Evolutionary conservation across 2,888 invertebrate genomes (phyloP).

Genomic region (Melieria crassipennis): DNA sequence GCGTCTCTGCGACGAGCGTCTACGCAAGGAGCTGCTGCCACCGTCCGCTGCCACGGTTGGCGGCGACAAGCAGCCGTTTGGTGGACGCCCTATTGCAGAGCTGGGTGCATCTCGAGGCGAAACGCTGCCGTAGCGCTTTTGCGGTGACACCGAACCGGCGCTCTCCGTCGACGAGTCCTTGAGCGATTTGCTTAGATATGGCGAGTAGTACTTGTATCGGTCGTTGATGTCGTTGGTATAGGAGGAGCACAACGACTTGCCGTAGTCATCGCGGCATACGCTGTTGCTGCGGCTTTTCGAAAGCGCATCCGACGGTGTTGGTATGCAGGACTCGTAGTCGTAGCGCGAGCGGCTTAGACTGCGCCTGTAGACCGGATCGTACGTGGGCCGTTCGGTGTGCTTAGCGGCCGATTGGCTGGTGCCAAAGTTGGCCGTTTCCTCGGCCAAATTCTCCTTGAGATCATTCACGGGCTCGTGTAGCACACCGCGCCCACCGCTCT

Average conservation of each 20-base stretch:
- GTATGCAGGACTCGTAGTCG: constrained; percentile 45
- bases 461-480: constrained; percentile 52
- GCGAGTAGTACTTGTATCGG: constrained; percentile 64
- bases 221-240: constrained; percentile 62
- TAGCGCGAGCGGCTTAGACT: constrained; percentile 52
- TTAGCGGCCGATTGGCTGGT: constrained; percentile 8
- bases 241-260: constrained; percentile 54
- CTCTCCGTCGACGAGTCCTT: constrained; percentile 42
- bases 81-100: constrained; percentile 54
- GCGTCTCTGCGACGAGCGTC: constrained; percentile 69
- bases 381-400: constrained; percentile 24
- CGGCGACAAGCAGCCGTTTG: constrained; percentile 58
- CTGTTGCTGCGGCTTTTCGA: constrained; percentile 52
- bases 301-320: constrained; percentile 28
- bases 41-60: constrained; percentile 44
- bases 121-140: constrained; percentile 53
- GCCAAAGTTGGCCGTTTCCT: constrained; percentile 30
- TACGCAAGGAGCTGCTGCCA: constrained; percentile 53
- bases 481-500: constrained; percentile 65
- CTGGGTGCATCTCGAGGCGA: constrained; percentile 44
- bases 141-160: constrained; percentile 47
- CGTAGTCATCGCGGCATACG: constrained; percentile 56
- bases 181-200: constrained; percentile 56
- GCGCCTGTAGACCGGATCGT: constrained; percentile 39
- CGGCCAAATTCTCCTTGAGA: constrained; percentile 51